Conservation (phyloP, 2,888 invertebrate genomes). For the Merodon equestris region DNA sequence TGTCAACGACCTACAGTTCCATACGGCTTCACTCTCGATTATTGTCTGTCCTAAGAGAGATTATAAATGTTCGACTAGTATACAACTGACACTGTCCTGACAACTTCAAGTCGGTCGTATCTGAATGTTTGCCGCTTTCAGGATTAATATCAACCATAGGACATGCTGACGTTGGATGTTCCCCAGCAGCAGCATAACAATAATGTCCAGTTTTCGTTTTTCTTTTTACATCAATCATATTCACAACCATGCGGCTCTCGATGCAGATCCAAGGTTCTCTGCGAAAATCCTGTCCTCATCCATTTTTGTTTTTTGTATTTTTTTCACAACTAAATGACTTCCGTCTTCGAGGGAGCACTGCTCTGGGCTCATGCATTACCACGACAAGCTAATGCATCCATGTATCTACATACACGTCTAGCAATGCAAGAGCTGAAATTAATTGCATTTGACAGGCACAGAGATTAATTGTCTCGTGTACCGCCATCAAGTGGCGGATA, state of each 20-base stretch:
- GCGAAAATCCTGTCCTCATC: slow-evolving; percentile 38
- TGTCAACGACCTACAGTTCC: slow-evolving; percentile 29
- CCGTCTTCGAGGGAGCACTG: slow-evolving; percentile 47
- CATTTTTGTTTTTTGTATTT: slow-evolving; percentile 26
- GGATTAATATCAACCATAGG: slow-evolving; percentile 36
- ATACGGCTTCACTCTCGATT: too few relatives aligned
- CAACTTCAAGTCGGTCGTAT: slow-evolving; percentile 22
- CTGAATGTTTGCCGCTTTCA: slow-evolving; percentile 10
- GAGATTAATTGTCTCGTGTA: slow-evolving; percentile 66
- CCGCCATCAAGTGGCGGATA: slow-evolving; percentile 61
- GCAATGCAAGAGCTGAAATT: slow-evolving; percentile 58
- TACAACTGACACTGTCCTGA: slow-evolving; percentile 26
- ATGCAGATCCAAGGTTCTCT: slow-evolving; percentile 32
- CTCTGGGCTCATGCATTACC: too few relatives aligned
- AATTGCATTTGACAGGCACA: slow-evolving; percentile 68
- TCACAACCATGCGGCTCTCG: slow-evolving; percentile 36
- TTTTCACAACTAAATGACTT: slow-evolving; percentile 55
- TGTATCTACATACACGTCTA: too few relatives aligned
- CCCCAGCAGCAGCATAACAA: slow-evolving; percentile 30
- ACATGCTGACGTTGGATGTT: slow-evolving; percentile 50
- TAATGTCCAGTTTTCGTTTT: slow-evolving; percentile 19
- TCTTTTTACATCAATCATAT: slow-evolving; percentile 57
- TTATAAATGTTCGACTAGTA: slow-evolving; percentile 47
- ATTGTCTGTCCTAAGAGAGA: slow-evolving; percentile 13
- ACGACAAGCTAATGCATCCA: slow-evolving; percentile 55